Base-by-base conservation (phyloP, 2,888 invertebrate genomes). In the Hydraecia micacea region DNA sequence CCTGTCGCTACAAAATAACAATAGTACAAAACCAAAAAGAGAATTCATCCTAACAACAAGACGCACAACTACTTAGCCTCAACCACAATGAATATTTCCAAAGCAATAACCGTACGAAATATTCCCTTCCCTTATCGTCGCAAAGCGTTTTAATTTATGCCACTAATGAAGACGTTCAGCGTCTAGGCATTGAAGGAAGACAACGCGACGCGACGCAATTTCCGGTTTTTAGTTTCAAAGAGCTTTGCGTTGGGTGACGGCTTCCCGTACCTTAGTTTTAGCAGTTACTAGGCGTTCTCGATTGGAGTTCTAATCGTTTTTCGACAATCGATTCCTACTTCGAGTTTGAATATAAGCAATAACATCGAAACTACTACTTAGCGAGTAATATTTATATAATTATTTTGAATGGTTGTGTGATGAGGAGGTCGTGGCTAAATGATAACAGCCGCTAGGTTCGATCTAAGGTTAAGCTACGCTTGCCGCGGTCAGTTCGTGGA, bases 181-280 rank as follows among this genome's bases (percentile, higher is more conserved):
- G 91, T 90, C 94, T 92, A 93, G 93, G 94, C 94, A 92, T 94
- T 92, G 93, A 92, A 90, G 93, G 92, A 95, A 94, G 93, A 93
- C 93, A 92, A 93, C 91, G 93, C 92, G 92, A 93, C 91, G 92
- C 93, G 94, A 95, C 94, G 95, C 94, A 96, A 96, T 96, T 96
- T 96, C 96, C 96, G 96, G 95, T 96, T 96, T 96, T 96, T 96
- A 96, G 96, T 96, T 96, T 95, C 96, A 96, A 96, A 96, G 96
- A 94, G 93, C 86, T 86, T 87, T 89, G 88, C 88, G 90, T 90
- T 89, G 89, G 90, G 92, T 88, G 91, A 88, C 78, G 78, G 88
- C 92, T 92, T 94, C 93, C 92, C 91, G 90, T 93, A 91, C 91
- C 91, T 92, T 89, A 82, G 88, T 85, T 87, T 79, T 73, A 74